A percentile compares a stretch with the other conserved stretches of the same genome.
Evolutionary conservation across 1,140 invertebrate species (phyloP).

Genomic region (Prorops nasuta): DNA sequence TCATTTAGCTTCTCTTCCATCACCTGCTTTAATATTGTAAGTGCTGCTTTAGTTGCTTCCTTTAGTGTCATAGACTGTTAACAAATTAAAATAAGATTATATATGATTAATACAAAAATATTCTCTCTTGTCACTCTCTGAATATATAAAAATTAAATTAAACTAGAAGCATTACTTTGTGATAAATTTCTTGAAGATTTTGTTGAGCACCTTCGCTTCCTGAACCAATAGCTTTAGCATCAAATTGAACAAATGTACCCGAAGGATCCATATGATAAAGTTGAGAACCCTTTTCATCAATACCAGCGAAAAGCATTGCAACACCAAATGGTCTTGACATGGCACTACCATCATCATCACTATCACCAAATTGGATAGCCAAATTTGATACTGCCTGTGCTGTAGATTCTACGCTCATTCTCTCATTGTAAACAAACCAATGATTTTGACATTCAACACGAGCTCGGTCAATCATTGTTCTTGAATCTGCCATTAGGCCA

Average conservation of each 20-base stretch:
- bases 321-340: constrained; percentile 99
- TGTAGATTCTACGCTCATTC: constrained; percentile 95
- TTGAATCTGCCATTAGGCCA: constrained; percentile 96
- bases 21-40: constrained; percentile 97
- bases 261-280: constrained; percentile 98
- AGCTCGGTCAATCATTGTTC: constrained; percentile 92
- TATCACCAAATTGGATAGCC: constrained; percentile 98
- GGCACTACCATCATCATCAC: constrained; percentile 92
- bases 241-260: constrained; percentile 94
- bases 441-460: constrained; percentile 96
- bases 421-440: constrained; percentile 97
- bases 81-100: constrained; percentile 26
- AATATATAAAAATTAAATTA: not conserved
- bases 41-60: constrained; percentile 87
- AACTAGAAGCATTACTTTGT: constrained; percentile 75
- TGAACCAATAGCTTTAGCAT: constrained; percentile 98
- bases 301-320: constrained; percentile 86
- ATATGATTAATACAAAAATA: constrained; percentile 4
- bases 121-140: not conserved
- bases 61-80: constrained; percentile 93
- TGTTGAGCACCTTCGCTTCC: constrained; percentile 99
- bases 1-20: constrained; percentile 99
- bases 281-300: constrained; percentile 83
- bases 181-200: constrained; percentile 84
- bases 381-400: constrained; percentile 97